Evolutionary conservation across 2,113 vertebrate genomes (phyloP), one percentile per base, ranked within the genome.

Genomic region (Syrrhaptes paradoxus): DNA sequence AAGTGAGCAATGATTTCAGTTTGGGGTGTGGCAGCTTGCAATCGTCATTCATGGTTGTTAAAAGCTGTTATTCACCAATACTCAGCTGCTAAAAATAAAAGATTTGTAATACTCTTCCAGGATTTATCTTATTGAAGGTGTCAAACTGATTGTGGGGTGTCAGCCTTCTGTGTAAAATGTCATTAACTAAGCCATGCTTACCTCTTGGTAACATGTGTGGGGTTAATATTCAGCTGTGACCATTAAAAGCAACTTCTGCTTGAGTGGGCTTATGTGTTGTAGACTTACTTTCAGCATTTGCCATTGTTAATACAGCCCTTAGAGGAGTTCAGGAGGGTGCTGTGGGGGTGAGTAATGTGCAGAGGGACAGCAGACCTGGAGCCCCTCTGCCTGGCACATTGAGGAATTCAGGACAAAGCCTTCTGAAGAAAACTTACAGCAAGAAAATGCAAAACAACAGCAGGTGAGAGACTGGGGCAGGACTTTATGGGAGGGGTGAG

Each of bases 301-400:
- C 19, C 4, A 2, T 31, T 17, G 55, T 72, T 32, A 43, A n/a
- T 22, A 51, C 4, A 24, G 17, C 52, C 68, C 9, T 9, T 2
- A 25, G 7, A 54, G 36, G 24, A 18, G 9, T 6, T 4, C 36
- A 52, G 25, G 61, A 68, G 15, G 3, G 43, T 75, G 41, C n/a
- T 8, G 0, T 0, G 6, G 12, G 15, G 28, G 11, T 29, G 29
- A 77, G 46, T 4, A 6, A 48, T 11, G 17, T 29, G 20, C 28
- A 54, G 65, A 31, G 55, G 0, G 1, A 11, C 6, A 3, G 61
- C 4, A 3, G 41, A 63, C 3, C 11, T 4, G 7, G 48, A 31
- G 38, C 12, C 18, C 4, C 20, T 46, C 43, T 38, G 26, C 49
- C 38, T 1, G 2, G 31, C 51, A 22, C 29, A 5, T 13, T 24